Evolutionary conservation across 2,113 vertebrate species (phyloP).

Genomic region (Chlorodrepanis virens): DNA sequence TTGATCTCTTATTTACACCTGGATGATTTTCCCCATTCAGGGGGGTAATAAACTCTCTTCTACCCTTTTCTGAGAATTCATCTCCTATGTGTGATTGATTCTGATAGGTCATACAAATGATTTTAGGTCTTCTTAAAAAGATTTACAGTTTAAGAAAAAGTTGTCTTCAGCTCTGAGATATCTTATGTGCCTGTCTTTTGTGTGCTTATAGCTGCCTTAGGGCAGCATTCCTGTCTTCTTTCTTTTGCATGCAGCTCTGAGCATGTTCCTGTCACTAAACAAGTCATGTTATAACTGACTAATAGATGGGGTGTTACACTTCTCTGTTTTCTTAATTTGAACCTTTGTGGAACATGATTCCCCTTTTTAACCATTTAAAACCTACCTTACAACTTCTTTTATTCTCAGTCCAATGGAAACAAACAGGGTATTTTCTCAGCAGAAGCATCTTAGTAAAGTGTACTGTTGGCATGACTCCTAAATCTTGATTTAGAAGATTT

Average conservation of each 20-base stretch:
- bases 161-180: neutral
- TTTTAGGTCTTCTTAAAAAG: conserved; percentile 19
- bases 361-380: neutral
- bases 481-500: neutral
- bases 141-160: conserved; percentile 13
- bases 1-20: neutral
- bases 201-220: neutral
- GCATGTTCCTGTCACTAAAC: neutral
- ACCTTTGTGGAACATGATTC: neutral
- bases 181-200: neutral
- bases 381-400: neutral
- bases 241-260: neutral
- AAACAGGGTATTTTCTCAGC: neutral
- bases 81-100: neutral
- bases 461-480: neutral
- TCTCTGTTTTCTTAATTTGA: neutral
- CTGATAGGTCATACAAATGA: neutral
- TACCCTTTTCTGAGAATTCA: neutral
- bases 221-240: neutral
- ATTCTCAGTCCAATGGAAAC: neutral
- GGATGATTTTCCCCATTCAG: neutral
- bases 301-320: neutral
- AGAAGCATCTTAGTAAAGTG: neutral
- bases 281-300: neutral
- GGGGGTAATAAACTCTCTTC: neutral